Evolutionary conservation across 1,140 invertebrate species (phyloP), one percentile per base, ranked within the genome.

Genomic region (Danaus melanippus): DNA sequence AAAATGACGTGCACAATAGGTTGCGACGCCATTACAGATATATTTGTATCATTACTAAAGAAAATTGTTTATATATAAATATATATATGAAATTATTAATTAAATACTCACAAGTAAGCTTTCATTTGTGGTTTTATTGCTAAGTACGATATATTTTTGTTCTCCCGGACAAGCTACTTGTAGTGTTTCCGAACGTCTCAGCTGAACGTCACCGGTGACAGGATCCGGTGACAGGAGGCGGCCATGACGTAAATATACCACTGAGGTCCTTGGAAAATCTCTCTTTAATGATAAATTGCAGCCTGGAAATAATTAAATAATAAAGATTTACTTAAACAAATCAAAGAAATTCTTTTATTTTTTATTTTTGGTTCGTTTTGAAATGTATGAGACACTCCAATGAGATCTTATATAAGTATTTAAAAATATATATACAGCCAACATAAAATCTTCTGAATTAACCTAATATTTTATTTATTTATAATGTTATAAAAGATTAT

Each of bases 261-360:
- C 70, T 8, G 72, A 60, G 3, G 76, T 72, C 10, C 11, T 60
- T 0, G 63, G 64, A n/a, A 84, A 81, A 49, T 81, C 76, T 1
- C 60, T 42, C 10, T 72, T 68, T 11, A 84, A 12, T 10, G 67
- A 67, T 49, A 84, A 55, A 6, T 62, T 71, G 53, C 80, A 84
- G 47, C 69, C 78, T 81, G 69, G 10, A 73, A 77, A 21, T 10
- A 56, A 47, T 40, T 40, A 54, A 15, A 15, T 15, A 15, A 17
- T n/a, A 45, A 54, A 32, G 5, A 54, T 11, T 12, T 45, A 45
- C 39, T 39, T 41, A 42, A 46, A n/a, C n/a, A 46, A 11, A 50
- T 17, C n/a, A 61, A 58, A 52, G 53, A 47, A 11, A 46, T 10
- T 5, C 4, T 32, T 3, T 32, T 32, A 4, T 32, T 7, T 32